Conservation (phyloP, 2,113 vertebrate species). For the Barbus barbus region DNA sequence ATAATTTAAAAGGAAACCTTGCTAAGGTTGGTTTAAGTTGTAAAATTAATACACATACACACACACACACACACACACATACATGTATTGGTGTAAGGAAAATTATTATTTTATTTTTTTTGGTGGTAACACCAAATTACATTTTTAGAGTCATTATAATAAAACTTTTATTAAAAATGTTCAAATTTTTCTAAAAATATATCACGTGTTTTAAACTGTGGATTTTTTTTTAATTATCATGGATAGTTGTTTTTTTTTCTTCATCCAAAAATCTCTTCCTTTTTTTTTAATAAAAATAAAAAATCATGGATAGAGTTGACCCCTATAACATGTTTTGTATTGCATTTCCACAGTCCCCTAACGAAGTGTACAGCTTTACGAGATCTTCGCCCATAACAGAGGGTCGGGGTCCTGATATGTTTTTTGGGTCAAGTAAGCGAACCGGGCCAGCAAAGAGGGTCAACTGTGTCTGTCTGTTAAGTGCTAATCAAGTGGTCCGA, state of each 20-base stretch:
- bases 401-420: slow-evolving; percentile 64
- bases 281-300: neutral
- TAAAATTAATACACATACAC: neutral
- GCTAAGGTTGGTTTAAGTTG: neutral
- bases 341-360: slow-evolving; percentile 81
- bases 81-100: too few species aligned
- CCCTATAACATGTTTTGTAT: neutral
- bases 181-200: too few species aligned
- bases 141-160: too few species aligned
- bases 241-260: too few species aligned
- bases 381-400: slow-evolving; percentile 75
- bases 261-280: too few species aligned
- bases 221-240: neutral
- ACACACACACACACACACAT: too few species aligned
- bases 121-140: too few species aligned
- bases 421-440: slow-evolving; percentile 76
- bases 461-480: slow-evolving; percentile 84
- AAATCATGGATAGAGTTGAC: neutral
- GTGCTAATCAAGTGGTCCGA: slow-evolving; percentile 87
- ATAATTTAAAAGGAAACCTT: neutral
- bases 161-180: too few species aligned
- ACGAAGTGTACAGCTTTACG: slow-evolving; percentile 90
- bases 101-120: too few species aligned
- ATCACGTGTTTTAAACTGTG: too few species aligned
- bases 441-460: slow-evolving; percentile 72